A percentile compares a stretch with the other conserved stretches of the same genome.
Evolutionary conservation across 2,888 invertebrate genomes (phyloP).

Genomic region (Stegana nigrithorax): DNA sequence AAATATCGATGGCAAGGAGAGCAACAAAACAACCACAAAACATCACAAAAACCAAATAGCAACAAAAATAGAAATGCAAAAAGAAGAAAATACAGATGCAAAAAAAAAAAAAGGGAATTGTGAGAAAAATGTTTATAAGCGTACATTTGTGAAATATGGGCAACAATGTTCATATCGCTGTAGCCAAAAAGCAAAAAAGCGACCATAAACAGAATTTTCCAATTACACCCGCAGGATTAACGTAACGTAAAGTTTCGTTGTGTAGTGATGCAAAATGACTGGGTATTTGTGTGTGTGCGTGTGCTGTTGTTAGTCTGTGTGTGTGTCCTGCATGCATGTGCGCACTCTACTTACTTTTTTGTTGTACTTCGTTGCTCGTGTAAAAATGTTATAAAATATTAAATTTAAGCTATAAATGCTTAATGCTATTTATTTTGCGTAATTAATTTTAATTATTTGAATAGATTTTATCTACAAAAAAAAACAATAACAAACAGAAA

Average conservation of each 20-base stretch:
- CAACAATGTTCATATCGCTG: conserved; percentile 10
- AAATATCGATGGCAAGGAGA: conserved; percentile 29
- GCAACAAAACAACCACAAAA: neutral
- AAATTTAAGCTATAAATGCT: conserved; percentile 9
- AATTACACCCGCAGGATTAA: conserved; percentile 37
- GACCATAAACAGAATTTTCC: conserved; percentile 35
- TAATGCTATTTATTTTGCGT: conserved; percentile 14
- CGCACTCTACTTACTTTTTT: too few species aligned
- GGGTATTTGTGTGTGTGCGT: neutral
- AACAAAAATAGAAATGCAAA: neutral
- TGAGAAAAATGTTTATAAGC: conserved; percentile 4
- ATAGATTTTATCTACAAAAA: neutral
- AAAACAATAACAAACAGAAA: too few species aligned
- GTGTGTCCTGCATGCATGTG: too few species aligned
- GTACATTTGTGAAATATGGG: conserved; percentile 27
- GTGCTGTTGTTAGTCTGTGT: neutral
- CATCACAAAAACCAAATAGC: neutral
- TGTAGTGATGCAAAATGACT: too few species aligned
- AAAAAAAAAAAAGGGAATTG: too few species aligned
- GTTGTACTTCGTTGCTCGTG: too few species aligned
- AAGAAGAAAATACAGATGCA: neutral
- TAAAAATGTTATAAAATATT: conserved; percentile 16
- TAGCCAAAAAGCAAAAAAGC: conserved; percentile 25
- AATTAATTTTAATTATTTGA: conserved; percentile 7
- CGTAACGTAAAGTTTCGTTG: neutral